phyloP scores from a whole-genome alignment of 35 echinoderm and acorn worm species.

The Patiria miniata region DNA sequence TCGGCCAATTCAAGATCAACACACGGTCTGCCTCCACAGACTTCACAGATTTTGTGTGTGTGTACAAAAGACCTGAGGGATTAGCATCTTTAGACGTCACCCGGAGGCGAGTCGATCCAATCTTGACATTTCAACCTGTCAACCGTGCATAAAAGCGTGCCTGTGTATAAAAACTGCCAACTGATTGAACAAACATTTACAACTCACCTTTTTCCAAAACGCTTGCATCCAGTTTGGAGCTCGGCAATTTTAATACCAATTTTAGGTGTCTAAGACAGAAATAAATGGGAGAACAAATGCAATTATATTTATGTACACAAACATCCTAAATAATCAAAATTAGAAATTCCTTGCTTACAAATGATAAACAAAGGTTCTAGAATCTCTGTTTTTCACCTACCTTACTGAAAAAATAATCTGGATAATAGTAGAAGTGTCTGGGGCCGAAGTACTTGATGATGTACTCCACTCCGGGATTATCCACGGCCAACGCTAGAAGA shows the following conservation, averaged over 20 bases:
- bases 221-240: not conserved
- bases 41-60: too few relatives aligned
- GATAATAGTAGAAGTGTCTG: not conserved
- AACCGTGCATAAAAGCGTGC: too few relatives aligned
- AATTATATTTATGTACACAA: not conserved
- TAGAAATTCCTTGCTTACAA: too few relatives aligned
- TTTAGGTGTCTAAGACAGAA: not conserved
- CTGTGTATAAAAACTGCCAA: too few relatives aligned
- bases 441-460: slow-evolving; percentile 32
- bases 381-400: not conserved
- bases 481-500: slow-evolving; percentile 14
- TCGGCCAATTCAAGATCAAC: too few relatives aligned
- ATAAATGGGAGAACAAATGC: not conserved
- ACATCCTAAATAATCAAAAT: too few relatives aligned
- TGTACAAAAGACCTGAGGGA: too few relatives aligned
- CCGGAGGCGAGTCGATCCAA: too few relatives aligned
- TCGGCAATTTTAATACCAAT: slow-evolving; percentile 1
- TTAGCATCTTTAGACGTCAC: too few relatives aligned
- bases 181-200: not conserved
- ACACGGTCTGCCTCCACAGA: too few relatives aligned
- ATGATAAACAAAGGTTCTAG: too few relatives aligned
- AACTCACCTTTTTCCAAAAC: not conserved
- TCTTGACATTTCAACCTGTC: too few relatives aligned
- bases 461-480: slow-evolving; percentile 10
- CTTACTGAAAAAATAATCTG: slow-evolving; percentile 33